Percentiles rank a stretch among this genome's conserved stretches.
Evolutionary conservation across 2,797 vertebrate genomes (phyloP).

Genomic region (Notoglanidium macrostoma): DNA sequence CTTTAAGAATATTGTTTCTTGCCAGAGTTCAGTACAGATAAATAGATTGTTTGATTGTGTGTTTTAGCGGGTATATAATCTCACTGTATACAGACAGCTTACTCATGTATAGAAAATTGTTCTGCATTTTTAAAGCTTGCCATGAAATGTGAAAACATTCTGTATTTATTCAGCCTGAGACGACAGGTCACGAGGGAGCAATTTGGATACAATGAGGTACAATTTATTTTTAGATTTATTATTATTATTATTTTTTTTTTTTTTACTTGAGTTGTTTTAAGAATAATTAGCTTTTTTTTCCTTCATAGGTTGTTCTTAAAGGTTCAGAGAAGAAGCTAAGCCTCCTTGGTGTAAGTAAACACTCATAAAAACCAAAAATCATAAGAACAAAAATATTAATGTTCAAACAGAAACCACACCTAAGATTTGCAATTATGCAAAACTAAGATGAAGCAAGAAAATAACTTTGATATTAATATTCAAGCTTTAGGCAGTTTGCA

Average conservation of each 20-base stretch:
- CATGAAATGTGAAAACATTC: constrained; percentile 12
- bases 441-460: constrained; percentile 11
- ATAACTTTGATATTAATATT: background rate
- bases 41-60: background rate
- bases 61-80: background rate
- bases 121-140: background rate
- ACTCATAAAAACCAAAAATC: background rate
- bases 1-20: background rate
- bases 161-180: constrained; percentile 70
- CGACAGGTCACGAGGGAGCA: constrained; percentile 71
- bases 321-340: constrained; percentile 78
- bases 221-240: background rate
- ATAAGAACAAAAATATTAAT: background rate
- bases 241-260: background rate
- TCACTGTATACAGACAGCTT: background rate
- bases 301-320: constrained; percentile 77
- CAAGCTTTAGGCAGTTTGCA: background rate
- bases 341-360: constrained; percentile 76
- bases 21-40: background rate
- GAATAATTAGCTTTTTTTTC: background rate
- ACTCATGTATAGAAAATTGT: background rate
- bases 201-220: constrained; percentile 80
- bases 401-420: background rate
- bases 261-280: background rate
- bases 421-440: constrained; percentile 11